Evolutionary conservation across 2,888 invertebrate genomes (phyloP), one percentile per base, ranked within the genome.

Genomic region (Polydrusus tereticollis): DNA sequence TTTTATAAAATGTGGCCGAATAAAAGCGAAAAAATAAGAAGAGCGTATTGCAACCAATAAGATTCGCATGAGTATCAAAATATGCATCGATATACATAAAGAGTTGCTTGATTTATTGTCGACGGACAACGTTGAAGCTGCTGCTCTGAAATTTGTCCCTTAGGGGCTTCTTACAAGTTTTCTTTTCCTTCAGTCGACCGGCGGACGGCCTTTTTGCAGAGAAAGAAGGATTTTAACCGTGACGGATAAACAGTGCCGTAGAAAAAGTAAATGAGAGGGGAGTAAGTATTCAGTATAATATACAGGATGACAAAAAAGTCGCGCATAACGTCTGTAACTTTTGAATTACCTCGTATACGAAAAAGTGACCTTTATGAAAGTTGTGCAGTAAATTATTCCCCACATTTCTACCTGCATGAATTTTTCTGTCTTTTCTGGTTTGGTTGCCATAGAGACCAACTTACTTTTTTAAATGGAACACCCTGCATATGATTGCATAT

Each of bases 51-150:
- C 45, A 60, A 63, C 47, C 83, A 82, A 81, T 82, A 79, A 80
- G 81, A 83, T 81, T 78, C 79, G 80, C 81, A 80, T 77, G 80
- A 80, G 80, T 81, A 82, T 81, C 82, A 81, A 82, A 82, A 83
- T 83, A 82, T 83, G 81, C 81, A 81, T 81, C 80, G 80, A 81
- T 79, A 78, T 78, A 77, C 77, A 76, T 77, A 75, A 70, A 64
- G 58, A 66, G 57, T 55, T 21, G 26, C 26, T 64, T 58, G 68
- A 68, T 68, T 68, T 68, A 68, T 68, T 68, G 68, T 60, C 29
- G 68, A 68, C 68, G 60, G 67, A 67, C 67, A 67, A 45, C 60
- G 60, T 26, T 45, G 60, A 20, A 26, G 47, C 52, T 50, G 60
- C 60, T 14, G 68, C 68, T 29, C 59, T 68, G 60, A 68, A 68